Conservation (phyloP, 2,888 invertebrate genomes). For the Yponomeuta sedellus region DNA sequence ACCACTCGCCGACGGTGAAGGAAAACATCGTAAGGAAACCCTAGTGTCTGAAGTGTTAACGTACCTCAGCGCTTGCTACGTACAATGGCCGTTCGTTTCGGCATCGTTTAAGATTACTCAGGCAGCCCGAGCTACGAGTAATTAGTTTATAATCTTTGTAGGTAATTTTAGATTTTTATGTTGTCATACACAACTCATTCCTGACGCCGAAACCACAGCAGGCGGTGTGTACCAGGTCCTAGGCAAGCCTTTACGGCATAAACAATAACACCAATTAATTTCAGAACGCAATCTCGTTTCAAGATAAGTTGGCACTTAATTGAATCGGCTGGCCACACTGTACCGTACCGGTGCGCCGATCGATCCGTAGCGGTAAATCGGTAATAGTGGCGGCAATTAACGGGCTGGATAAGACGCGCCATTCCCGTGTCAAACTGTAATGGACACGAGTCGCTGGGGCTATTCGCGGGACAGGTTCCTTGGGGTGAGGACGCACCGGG, state of each 20-base stretch:
- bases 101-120: no score
- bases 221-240: no score
- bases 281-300: neutral
- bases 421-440: conserved; percentile 16
- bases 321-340: neutral
- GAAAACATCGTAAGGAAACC: no score
- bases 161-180: no score
- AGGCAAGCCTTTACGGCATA: neutral
- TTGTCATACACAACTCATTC: no score
- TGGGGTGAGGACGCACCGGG: neutral
- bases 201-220: no score
- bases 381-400: conserved; percentile 22
- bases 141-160: no score
- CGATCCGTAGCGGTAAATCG: conserved; percentile 58
- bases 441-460: conserved; percentile 3
- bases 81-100: no score
- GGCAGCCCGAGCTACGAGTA: no score
- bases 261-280: conserved; percentile 5
- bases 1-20: no score
- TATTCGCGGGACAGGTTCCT: neutral
- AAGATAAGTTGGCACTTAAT: neutral
- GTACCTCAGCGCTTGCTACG: no score
- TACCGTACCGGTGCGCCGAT: conserved; percentile 40
- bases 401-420: conserved; percentile 27
- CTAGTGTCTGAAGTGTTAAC: no score